Base-by-base conservation (phyloP, 2,888 invertebrate species). In the Drosophila kanekoi region DNA sequence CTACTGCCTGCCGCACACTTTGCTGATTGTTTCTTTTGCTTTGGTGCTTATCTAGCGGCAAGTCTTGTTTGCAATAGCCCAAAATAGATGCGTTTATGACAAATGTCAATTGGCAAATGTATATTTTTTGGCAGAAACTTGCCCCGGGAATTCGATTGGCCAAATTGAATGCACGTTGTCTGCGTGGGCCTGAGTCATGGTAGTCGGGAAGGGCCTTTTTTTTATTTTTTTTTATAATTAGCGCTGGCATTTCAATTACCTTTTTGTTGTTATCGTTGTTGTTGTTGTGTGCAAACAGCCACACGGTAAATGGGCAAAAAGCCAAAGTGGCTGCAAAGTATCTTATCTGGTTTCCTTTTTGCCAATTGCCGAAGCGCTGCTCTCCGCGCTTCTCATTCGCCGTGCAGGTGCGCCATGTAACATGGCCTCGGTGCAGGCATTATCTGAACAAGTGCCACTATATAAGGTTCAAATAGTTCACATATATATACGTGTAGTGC, bases 291-390 rank as follows among this genome's bases (percentile, higher is more conserved):
- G 57, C 28, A 67, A 69, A 66, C 38, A 48, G n/a, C 16, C n/a
- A 18, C 52, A 35, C 52, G 51, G 52, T 10, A 57, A 69, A 60
- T 69, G 64, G 70, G 53, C 40, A 43, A 47, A 49, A 51, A 56
- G 20, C 35, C 60, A 54, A 57, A 74, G 66, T 58, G 51, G 43
- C 41, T 53, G 43, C 60, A 37, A 68, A 68, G 66, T 79, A 85
- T 83, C 83, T 83, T 83, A 83, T 83, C 77, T 77, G 44, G 63
- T 77, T 85, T 77, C 79, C 74, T 32, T 78, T 81, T 70, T 71
- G 64, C 62, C 68, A 64, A 45, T 68, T 67, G 59, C 66, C 70
- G 63, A 37, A 60, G 38, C 48, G 44, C 40, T 59, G 18, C 44
- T 41, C 54, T 44, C 6, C 43, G 23, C 47, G 37, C 38, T 37